Conservation (phyloP, 2,113 vertebrate species). For the Polypterus bichir region DNA sequence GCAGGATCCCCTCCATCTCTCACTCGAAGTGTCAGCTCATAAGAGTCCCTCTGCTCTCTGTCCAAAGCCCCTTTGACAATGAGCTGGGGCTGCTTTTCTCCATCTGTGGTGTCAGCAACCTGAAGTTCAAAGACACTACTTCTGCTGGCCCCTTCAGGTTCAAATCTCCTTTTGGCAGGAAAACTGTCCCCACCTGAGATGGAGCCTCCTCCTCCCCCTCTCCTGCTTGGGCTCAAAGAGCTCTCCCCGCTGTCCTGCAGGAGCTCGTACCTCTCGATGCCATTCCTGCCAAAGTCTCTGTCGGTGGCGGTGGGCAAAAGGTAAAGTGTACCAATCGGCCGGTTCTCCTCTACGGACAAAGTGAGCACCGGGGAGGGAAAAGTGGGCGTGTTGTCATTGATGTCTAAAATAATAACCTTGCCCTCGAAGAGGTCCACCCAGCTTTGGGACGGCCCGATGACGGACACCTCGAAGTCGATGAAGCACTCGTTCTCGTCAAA, state of each 20-base stretch:
- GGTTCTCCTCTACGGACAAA: slow-evolving; percentile 94
- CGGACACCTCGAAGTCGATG: slow-evolving; percentile 95
- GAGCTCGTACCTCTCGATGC: slow-evolving; percentile 91
- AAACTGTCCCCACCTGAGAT: slow-evolving; percentile 44
- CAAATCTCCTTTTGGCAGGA: slow-evolving; percentile 53
- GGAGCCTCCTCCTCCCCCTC: slow-evolving; percentile 29
- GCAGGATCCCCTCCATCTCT: slow-evolving; percentile 86
- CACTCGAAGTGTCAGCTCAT: slow-evolving; percentile 86
- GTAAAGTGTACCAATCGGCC: slow-evolving; percentile 91
- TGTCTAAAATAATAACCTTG: slow-evolving; percentile 88
- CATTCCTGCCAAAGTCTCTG: slow-evolving; percentile 88
- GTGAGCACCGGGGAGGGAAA: slow-evolving; percentile 94
- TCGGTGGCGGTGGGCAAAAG: slow-evolving; percentile 91
- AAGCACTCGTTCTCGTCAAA: slow-evolving; percentile 98
- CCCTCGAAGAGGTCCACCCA: slow-evolving; percentile 96
- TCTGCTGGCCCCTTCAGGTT: slow-evolving; percentile 46
- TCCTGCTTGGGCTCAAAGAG: slow-evolving; percentile 32
- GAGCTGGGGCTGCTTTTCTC: slow-evolving; percentile 94
- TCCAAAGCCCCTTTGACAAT: slow-evolving; percentile 95
- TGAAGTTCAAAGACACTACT: slow-evolving; percentile 93
- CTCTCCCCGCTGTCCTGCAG: slow-evolving; percentile 82
- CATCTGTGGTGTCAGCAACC: slow-evolving; percentile 92
- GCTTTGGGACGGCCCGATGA: slow-evolving; percentile 94
- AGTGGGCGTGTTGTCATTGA: slow-evolving; percentile 95
- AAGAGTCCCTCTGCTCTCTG: slow-evolving; percentile 87